Evolutionary conservation across 2,888 invertebrate species (phyloP).

Genomic region (Cabera pusaria): DNA sequence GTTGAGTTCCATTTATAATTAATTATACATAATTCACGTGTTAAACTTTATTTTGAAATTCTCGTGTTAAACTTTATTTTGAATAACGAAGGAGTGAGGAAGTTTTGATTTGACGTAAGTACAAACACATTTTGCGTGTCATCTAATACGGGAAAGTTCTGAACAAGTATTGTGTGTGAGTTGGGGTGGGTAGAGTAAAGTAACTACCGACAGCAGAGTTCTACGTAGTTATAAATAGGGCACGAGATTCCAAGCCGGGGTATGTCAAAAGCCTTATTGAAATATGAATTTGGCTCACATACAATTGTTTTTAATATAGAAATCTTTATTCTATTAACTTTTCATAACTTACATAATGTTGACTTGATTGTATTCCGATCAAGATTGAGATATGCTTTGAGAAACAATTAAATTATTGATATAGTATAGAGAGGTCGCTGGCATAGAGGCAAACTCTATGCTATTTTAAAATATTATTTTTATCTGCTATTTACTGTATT

Average conservation of each 20-base stretch:
- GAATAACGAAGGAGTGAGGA: constrained; percentile 21
- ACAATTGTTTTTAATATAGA: constrained; percentile 5
- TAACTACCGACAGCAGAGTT: constrained; percentile 19
- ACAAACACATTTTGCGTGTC: constrained; percentile 21
- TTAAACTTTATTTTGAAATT: constrained; percentile 24
- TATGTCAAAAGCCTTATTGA: constrained; percentile 12
- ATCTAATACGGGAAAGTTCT: constrained; percentile 26
- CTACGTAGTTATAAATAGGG: constrained; percentile 17
- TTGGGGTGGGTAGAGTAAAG: constrained; percentile 13
- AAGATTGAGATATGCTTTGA: too few relatives aligned
- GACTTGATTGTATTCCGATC: too few relatives aligned
- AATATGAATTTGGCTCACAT: constrained; percentile 9
- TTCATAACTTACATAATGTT: too few relatives aligned
- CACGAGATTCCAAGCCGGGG: constrained; percentile 8
- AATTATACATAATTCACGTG: constrained; percentile 15
- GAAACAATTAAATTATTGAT: too few relatives aligned
- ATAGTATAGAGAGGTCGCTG: too few relatives aligned
- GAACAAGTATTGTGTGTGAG: constrained; percentile 21
- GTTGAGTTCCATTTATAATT: constrained; percentile 20
- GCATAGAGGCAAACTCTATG: too few relatives aligned
- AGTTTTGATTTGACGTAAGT: constrained; percentile 17
- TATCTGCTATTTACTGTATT: too few relatives aligned
- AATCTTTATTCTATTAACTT: too few relatives aligned
- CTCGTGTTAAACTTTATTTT: constrained; percentile 20
- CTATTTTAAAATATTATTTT: too few relatives aligned